A percentile compares a stretch with the other conserved stretches of the same genome.
phyloP scores from a whole-genome alignment of 2,113 vertebrate species.

The Tauraco erythrolophus region DNA sequence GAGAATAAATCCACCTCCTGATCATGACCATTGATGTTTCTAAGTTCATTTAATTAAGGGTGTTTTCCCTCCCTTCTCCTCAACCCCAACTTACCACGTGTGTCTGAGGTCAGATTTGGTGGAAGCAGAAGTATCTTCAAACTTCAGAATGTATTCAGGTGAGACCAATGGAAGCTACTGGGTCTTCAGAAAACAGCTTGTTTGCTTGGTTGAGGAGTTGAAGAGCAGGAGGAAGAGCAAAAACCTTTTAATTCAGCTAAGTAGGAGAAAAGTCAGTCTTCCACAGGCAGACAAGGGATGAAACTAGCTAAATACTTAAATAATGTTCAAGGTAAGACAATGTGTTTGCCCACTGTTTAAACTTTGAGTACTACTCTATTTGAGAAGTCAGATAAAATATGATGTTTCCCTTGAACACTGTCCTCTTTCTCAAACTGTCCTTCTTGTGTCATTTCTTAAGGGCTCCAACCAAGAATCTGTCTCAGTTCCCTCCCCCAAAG shows the following conservation, averaged over 20 bases:
- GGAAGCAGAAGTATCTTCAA: neutral
- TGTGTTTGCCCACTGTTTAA: neutral
- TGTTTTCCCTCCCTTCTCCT: constrained; percentile 32
- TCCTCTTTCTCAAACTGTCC: neutral
- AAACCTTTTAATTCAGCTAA: neutral
- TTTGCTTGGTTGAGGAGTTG: neutral
- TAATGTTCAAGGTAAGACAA: neutral
- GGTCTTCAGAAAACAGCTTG: neutral
- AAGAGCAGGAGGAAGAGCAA: neutral
- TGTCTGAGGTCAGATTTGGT: neutral
- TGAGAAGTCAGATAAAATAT: neutral
- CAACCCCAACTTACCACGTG: neutral
- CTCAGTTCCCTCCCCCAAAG: neutral
- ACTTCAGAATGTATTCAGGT: neutral
- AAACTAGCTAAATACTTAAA: neutral
- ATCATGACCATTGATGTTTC: constrained; percentile 32
- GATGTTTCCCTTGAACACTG: neutral
- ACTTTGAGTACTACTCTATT: neutral
- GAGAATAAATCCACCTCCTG: constrained; percentile 3
- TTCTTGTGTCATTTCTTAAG: neutral
- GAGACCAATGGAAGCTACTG: neutral
- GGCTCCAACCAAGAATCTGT: neutral
- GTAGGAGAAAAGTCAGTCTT: neutral
- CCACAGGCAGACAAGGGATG: neutral
- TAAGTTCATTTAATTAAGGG: constrained; percentile 48